Conservation (phyloP, 2,888 invertebrate species). For the Sthenelais limicola region DNA sequence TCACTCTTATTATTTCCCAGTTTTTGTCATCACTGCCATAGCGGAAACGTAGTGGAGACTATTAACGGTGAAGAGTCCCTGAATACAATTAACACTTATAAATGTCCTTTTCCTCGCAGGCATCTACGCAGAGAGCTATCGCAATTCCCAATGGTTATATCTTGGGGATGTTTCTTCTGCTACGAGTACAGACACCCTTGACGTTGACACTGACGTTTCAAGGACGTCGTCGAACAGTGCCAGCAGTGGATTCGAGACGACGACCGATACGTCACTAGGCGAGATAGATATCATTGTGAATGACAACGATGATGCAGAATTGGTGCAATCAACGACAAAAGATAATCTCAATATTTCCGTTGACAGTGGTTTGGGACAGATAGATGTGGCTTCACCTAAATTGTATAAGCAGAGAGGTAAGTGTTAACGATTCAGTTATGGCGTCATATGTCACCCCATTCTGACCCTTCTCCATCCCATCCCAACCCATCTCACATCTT, state of each 20-base stretch:
- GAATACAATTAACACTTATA: background rate
- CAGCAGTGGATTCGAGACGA: background rate
- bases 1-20: too few species aligned
- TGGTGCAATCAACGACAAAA: background rate
- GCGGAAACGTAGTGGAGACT: too few species aligned
- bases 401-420: constrained; percentile 25
- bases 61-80: too few species aligned
- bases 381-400: background rate
- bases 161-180: constrained; percentile 77
- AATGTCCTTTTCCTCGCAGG: constrained; percentile 70
- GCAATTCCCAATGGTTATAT: constrained; percentile 82
- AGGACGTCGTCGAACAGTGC: background rate
- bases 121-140: constrained; percentile 83
- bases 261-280: constrained; percentile 15
- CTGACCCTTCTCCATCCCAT: too few species aligned
- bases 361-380: constrained; percentile 32
- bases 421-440: too few species aligned
- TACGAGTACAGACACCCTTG: constrained; percentile 1
- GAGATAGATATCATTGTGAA: constrained; percentile 5
- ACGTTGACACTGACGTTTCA: background rate
- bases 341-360: background rate
- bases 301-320: background rate
- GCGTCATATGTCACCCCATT: too few species aligned
- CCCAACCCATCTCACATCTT: too few species aligned
- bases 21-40: too few species aligned